A percentile compares a stretch with the other conserved stretches of the same genome.
phyloP scores from a whole-genome alignment of 2,888 invertebrate genomes.

The Elysia crispata region DNA sequence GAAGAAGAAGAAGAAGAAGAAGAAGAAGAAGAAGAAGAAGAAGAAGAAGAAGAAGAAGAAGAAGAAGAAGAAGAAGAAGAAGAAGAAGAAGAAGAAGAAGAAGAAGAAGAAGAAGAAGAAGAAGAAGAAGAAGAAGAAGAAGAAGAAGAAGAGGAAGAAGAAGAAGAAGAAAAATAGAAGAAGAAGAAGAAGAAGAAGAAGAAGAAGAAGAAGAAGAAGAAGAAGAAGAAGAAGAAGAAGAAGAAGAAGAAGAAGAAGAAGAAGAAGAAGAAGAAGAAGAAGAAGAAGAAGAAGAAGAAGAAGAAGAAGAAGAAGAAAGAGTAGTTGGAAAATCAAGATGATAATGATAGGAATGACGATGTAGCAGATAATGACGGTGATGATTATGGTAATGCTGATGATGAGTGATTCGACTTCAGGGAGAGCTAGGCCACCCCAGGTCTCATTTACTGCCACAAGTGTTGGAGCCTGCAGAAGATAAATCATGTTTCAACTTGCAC shows the following conservation, averaged over 20 bases:
- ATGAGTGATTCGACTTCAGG: too few relatives aligned
- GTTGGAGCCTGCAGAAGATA: too few relatives aligned
- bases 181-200: not conserved
- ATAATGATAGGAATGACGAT: not conserved
- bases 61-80: not conserved
- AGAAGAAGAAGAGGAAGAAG: constrained; percentile 6
- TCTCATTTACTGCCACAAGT: too few relatives aligned
- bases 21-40: constrained; percentile 3
- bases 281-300: too few relatives aligned
- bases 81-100: not conserved
- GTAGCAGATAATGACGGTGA: too few relatives aligned
- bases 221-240: not conserved
- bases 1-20: not conserved
- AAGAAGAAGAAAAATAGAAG: constrained; percentile 3
- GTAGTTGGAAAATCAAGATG: not conserved
- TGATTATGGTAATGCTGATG: too few relatives aligned
- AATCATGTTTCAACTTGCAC: too few relatives aligned
- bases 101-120: not conserved
- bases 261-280: not conserved
- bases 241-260: too few relatives aligned
- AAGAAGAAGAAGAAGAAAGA: not conserved
- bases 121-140: constrained; percentile 12
- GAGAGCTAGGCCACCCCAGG: too few relatives aligned
- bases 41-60: not conserved
- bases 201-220: not conserved